These are phyloP conservation scores for Pachypeltis micranthus DNA, from an alignment of 1,140 invertebrate species.

Conservation along the genomic window DNA sequence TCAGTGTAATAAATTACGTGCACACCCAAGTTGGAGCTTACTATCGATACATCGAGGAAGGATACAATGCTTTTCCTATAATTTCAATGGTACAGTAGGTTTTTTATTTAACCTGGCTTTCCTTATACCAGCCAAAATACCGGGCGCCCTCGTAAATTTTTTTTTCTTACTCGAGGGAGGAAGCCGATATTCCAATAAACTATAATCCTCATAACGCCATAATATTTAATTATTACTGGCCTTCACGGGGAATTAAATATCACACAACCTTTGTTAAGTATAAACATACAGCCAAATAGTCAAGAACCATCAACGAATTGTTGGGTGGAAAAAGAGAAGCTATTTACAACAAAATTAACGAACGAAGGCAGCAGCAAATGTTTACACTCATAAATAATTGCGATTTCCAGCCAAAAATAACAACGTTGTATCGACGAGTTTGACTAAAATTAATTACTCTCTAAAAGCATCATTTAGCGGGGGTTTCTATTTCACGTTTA, in stretches of 20 bases:
- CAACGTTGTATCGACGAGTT: background rate
- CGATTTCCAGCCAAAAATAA: conserved; percentile 3
- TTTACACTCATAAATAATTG: background rate
- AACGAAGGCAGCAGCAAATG: background rate
- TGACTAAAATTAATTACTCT: conserved; percentile 1
- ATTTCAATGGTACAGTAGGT: no score
- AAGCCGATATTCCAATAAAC: background rate
- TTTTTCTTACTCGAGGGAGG: background rate
- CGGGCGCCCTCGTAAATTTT: no score
- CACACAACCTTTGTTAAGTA: conserved; percentile 9
- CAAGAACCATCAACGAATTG: background rate
- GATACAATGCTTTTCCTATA: no score
- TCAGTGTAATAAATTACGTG: no score
- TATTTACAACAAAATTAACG: background rate
- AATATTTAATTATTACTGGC: background rate
- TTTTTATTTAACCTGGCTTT: conserved; percentile 5
- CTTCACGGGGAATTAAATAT: background rate
- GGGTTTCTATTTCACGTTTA: no score
- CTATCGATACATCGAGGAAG: no score
- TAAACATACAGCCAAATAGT: conserved; percentile 3
- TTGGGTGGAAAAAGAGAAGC: background rate
- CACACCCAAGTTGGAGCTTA: no score
- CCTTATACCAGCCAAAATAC: background rate
- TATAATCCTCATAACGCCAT: conserved; percentile 4
- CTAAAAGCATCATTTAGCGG: no score